These are phyloP conservation scores for Zosterops pallidus DNA, from an alignment of 2,113 vertebrate species.

Conservation along the genomic window DNA sequence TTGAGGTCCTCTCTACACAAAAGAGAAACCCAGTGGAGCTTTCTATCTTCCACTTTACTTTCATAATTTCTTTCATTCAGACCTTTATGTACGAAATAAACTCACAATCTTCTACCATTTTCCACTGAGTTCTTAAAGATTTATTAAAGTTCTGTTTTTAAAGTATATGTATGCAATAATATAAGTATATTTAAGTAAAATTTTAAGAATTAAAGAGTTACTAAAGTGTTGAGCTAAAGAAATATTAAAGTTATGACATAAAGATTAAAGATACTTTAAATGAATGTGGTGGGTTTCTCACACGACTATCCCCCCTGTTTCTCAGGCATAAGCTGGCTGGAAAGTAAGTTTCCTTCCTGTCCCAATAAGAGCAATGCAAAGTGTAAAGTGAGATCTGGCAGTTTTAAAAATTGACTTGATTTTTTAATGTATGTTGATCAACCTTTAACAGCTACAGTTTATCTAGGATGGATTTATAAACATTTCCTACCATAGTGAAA, in stretches of 20 bases:
- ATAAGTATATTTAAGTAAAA: not conserved
- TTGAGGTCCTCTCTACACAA: not conserved
- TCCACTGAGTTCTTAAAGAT: not conserved
- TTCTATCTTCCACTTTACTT: not conserved
- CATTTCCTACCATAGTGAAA: not conserved
- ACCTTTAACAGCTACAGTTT: not conserved
- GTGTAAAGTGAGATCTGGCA: not conserved
- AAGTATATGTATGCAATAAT: not conserved
- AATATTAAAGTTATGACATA: not conserved
- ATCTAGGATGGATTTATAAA: not conserved
- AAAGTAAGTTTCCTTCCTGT: not conserved
- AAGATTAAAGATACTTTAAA: not conserved
- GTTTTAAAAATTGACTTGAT: not conserved
- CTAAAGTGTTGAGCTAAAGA: not conserved
- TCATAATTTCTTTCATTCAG: not conserved
- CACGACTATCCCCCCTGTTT: not conserved
- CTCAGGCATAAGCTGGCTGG: not conserved
- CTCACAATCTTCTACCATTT: not conserved
- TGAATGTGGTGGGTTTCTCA: not conserved
- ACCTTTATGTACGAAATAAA: not conserved
- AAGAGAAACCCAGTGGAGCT: not conserved
- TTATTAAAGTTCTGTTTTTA: not conserved
- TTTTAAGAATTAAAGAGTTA: not conserved
- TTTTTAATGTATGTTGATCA: not conserved
- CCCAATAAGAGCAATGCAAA: not conserved